A percentile compares a stretch with the other conserved stretches of the same genome.
Conservation (phyloP, 1,140 invertebrate species). For the Apis mellifera region Amel_HAv3.1 CM009943.2:2728001-2728500, state of each 20-base stretch:
- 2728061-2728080: too few species aligned
- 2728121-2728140: too few species aligned
- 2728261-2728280: constrained; percentile 62
- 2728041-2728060: too few species aligned
- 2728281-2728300: constrained; percentile 48
- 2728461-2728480: constrained; percentile 61
- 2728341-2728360: constrained; percentile 70
- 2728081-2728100: too few species aligned
- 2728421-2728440: constrained; percentile 76
- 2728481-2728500: constrained; percentile 32
- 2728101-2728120: neutral
- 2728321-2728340: constrained; percentile 65
- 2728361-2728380: constrained; percentile 72
- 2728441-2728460: constrained; percentile 73
- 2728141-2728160: neutral
- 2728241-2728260: constrained; percentile 59
- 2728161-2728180: neutral
- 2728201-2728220: constrained; percentile 24
- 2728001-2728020: too few species aligned
- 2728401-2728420: constrained; percentile 74
- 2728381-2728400: constrained; percentile 69
- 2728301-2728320: constrained; percentile 71
- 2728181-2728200: constrained; percentile 11
- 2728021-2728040: too few species aligned
- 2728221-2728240: constrained; percentile 55